These are phyloP conservation scores for Eueides isabella DNA, from an alignment of 1,140 invertebrate species.

Conservation along the genomic window DNA sequence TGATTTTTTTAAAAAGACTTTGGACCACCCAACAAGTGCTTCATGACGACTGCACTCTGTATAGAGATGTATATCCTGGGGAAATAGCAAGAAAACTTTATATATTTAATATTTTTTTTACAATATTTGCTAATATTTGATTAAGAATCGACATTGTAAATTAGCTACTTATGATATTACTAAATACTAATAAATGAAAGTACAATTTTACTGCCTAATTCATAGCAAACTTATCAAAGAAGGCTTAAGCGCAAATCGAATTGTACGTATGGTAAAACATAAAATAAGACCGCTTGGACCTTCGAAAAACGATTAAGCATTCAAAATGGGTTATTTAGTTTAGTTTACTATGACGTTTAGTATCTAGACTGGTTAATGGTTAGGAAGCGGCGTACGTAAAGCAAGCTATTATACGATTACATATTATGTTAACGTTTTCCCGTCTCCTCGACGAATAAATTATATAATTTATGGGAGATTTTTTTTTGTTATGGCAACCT, in stretches of 20 bases:
- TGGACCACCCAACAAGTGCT: too few relatives aligned
- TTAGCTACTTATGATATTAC: too few relatives aligned
- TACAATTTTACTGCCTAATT: not conserved
- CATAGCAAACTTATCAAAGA: not conserved
- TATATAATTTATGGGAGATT: conserved; percentile 67
- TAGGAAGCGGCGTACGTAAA: conserved; percentile 66
- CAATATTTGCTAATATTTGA: too few relatives aligned
- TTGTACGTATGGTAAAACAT: conserved; percentile 33
- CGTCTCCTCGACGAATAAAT: conserved; percentile 62
- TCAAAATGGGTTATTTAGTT: conserved; percentile 66
- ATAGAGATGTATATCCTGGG: too few relatives aligned
- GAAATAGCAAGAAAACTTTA: too few relatives aligned
- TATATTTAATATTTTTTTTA: too few relatives aligned
- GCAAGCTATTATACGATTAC: conserved; percentile 52
- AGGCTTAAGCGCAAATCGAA: conserved; percentile 42
- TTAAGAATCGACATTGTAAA: too few relatives aligned
- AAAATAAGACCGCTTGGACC: conserved; percentile 45
- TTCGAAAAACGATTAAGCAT: conserved; percentile 64
- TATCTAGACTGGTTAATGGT: conserved; percentile 69
- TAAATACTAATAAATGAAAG: not conserved
- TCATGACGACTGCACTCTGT: too few relatives aligned
- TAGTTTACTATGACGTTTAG: conserved; percentile 71
- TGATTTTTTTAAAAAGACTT: too few relatives aligned
- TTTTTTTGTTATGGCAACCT: conserved; percentile 66
- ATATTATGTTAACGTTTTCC: conserved; percentile 53